phyloP scores from a whole-genome alignment of 2,113 vertebrate genomes.

The Perca fluviatilis region DNA sequence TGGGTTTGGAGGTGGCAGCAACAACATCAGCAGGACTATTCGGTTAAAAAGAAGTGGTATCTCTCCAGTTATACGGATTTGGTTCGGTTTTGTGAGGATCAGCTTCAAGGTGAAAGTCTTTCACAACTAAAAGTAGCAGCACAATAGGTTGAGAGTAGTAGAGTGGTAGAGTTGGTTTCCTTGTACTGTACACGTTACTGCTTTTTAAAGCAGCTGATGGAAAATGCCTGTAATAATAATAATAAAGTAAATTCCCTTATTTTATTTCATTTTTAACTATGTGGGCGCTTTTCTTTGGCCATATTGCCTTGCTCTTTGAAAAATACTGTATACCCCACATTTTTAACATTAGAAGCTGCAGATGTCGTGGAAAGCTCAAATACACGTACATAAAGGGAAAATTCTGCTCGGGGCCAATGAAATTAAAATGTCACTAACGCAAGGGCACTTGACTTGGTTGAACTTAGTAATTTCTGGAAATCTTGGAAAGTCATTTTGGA shows the following conservation, averaged over 20 bases:
- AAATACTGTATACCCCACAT: neutral
- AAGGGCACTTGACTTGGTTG: neutral
- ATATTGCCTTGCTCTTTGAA: neutral
- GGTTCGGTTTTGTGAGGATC: no score
- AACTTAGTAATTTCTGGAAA: neutral
- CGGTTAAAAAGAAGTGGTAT: neutral
- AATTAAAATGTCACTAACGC: neutral
- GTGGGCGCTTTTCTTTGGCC: neutral
- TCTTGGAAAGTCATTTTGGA: constrained; percentile 15
- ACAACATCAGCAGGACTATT: no score
- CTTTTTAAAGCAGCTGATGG: neutral
- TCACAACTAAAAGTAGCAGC: no score
- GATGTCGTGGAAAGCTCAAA: neutral
- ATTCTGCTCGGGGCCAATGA: neutral
- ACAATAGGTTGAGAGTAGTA: no score
- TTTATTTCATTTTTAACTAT: neutral
- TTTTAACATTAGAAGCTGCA: neutral
- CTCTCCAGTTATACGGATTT: neutral
- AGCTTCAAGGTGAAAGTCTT: no score
- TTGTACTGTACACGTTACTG: neutral
- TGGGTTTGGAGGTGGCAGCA: no score
- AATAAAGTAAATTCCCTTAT: neutral
- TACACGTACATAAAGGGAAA: neutral
- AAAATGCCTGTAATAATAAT: neutral
- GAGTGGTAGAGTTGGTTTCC: neutral